These are phyloP conservation scores for Ceyx cyanopectus DNA, from an alignment of 2,113 vertebrate genomes.

Conservation along the genomic window DNA sequence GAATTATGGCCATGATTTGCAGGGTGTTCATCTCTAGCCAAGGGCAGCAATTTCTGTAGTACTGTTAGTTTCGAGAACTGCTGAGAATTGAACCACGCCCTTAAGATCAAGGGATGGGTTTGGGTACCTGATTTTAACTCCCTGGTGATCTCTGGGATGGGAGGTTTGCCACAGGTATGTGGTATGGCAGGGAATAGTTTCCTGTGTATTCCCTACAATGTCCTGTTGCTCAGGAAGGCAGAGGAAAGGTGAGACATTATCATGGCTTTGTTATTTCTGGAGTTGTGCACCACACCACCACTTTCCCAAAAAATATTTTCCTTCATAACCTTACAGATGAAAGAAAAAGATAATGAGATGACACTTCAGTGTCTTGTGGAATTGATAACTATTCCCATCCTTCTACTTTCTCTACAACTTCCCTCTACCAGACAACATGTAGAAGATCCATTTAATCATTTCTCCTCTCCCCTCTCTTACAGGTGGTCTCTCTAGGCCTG, in stretches of 20 bases:
- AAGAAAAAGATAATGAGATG: neutral
- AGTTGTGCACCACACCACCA: neutral
- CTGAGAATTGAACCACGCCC: neutral
- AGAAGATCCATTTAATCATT: neutral
- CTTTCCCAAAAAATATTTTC: neutral
- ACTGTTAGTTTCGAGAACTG: neutral
- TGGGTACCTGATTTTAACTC: neutral
- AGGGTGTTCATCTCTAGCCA: neutral
- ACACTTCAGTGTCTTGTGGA: neutral
- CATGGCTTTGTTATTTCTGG: neutral
- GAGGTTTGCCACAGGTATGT: neutral
- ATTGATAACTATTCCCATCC: neutral
- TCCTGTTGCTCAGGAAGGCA: neutral
- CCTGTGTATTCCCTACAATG: neutral
- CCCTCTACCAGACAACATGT: neutral
- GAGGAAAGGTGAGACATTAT: neutral
- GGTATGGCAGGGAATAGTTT: neutral
- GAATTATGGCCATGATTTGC: neutral
- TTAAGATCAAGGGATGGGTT: neutral
- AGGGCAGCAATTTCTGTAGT: neutral
- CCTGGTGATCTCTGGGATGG: neutral
- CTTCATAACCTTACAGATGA: neutral
- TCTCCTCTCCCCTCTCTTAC: neutral
- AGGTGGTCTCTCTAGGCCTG: conserved; percentile 96
- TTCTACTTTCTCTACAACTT: neutral